Evolutionary conservation across 2,113 vertebrate genomes (phyloP).

Genomic region (Echinops telfairi): DNA sequence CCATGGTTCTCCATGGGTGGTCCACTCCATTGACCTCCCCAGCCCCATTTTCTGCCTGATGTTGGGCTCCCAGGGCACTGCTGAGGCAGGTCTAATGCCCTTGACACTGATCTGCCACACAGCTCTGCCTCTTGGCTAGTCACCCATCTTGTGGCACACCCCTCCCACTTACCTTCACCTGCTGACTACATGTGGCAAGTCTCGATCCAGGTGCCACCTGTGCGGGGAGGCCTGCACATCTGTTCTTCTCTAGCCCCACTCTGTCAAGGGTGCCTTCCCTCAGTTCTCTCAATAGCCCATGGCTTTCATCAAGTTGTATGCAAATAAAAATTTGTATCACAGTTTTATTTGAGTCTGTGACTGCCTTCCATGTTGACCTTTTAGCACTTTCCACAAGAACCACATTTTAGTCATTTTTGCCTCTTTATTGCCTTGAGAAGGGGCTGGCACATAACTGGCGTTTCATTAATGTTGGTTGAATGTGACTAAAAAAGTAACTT

Average conservation of each 20-base stretch:
- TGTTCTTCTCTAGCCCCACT: not conserved
- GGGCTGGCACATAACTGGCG: no score
- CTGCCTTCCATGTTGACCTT: not conserved
- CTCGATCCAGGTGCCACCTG: not conserved
- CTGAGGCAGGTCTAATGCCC: not conserved
- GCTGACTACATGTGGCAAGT: not conserved
- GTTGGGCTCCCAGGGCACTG: not conserved
- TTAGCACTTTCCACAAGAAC: not conserved
- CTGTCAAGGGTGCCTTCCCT: not conserved
- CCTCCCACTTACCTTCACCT: not conserved
- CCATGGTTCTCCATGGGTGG: no score
- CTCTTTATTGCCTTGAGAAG: not conserved
- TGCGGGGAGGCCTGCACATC: not conserved
- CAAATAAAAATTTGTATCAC: no score
- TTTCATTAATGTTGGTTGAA: not conserved
- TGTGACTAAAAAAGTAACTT: slow-evolving; percentile 17
- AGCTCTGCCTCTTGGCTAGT: not conserved
- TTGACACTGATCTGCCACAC: not conserved
- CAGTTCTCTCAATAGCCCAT: not conserved
- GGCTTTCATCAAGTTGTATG: not conserved
- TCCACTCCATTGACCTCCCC: not conserved
- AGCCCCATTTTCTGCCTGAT: not conserved
- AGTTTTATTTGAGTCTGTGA: not conserved
- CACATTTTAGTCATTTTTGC: slow-evolving; percentile 9
- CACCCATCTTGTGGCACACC: not conserved